phyloP scores from a whole-genome alignment of 2,113 vertebrate genomes.

The Origma solitaria region DNA sequence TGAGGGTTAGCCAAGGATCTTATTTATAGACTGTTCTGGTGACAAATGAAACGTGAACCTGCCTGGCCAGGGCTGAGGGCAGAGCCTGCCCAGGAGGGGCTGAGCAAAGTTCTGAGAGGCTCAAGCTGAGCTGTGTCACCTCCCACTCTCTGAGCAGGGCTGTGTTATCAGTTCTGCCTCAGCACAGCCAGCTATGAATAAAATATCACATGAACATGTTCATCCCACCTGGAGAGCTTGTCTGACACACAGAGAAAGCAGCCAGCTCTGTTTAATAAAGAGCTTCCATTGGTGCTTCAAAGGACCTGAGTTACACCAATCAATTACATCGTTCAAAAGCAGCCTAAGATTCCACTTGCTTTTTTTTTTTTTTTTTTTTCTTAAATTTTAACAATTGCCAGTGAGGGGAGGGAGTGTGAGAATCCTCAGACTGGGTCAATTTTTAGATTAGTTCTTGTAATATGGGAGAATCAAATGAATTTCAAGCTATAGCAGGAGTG shows the following conservation, averaged over 20 bases:
- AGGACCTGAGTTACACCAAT: neutral
- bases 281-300: neutral
- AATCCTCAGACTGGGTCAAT: neutral
- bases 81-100: neutral
- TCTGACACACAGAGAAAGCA: neutral
- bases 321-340: neutral
- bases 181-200: neutral
- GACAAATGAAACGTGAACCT: neutral
- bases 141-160: neutral
- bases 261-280: neutral
- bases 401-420: neutral
- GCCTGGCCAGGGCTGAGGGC: neutral
- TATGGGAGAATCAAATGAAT: neutral
- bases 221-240: neutral
- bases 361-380: neutral
- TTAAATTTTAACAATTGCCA: neutral
- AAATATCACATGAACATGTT: neutral
- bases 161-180: neutral
- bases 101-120: neutral
- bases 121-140: neutral
- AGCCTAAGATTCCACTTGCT: neutral
- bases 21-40: neutral
- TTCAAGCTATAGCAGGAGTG: neutral
- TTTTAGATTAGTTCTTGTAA: neutral
- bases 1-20: neutral